Evolutionary conservation across 2,797 vertebrate species (phyloP).

Genomic region (Nyctalus aviator): DNA sequence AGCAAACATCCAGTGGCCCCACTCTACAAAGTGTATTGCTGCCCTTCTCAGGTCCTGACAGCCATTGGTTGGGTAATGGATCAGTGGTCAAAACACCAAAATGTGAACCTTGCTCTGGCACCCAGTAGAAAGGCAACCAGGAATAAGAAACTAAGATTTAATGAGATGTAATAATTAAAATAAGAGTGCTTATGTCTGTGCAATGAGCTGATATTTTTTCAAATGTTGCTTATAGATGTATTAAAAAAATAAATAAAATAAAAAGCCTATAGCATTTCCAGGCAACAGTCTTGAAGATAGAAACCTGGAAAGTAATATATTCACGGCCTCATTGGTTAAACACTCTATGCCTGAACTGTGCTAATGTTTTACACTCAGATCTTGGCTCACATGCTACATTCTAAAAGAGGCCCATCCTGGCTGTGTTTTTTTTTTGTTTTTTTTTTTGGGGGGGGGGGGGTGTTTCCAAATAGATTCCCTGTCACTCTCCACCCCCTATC

Average conservation of each 20-base stretch:
- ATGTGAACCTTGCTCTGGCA: not conserved
- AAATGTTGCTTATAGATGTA: not conserved
- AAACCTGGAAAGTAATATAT: not conserved
- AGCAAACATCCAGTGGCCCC: not conserved
- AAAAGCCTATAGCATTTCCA: not conserved
- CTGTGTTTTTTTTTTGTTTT: not conserved
- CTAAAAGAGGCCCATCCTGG: not conserved
- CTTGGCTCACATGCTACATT: not conserved
- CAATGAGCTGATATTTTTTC: not conserved
- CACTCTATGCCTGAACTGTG: not conserved
- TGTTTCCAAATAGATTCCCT: not conserved
- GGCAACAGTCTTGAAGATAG: not conserved
- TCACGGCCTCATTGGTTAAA: not conserved
- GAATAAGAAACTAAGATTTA: not conserved
- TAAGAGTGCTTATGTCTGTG: not conserved
- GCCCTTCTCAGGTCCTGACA: not conserved
- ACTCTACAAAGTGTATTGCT: not conserved
- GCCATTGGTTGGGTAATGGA: not conserved
- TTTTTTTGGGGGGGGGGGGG: too few relatives aligned
- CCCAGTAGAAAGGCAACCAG: not conserved
- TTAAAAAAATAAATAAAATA: conserved; percentile 27
- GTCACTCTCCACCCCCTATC: not conserved
- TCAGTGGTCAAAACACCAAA: not conserved
- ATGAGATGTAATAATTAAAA: conserved; percentile 21
- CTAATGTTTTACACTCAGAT: not conserved